A percentile compares a stretch with the other conserved stretches of the same genome.
These are phyloP conservation scores for Tyria jacobaeae DNA, from an alignment of 2,888 invertebrate species.

Conservation along the genomic window DNA sequence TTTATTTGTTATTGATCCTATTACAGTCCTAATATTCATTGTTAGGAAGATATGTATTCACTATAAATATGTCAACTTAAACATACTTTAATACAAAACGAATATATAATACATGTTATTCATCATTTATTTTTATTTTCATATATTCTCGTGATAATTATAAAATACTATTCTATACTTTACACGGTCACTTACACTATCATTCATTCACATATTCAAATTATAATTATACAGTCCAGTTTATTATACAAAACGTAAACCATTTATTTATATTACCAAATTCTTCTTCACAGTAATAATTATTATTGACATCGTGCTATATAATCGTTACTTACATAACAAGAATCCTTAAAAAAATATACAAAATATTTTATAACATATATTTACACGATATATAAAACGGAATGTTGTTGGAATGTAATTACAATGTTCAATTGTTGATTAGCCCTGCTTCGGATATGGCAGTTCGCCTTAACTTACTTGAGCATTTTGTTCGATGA, in stretches of 20 bases:
- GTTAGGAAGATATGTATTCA: conserved; percentile 58
- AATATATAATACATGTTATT: conserved; percentile 63
- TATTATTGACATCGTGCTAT: conserved; percentile 24
- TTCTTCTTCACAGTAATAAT: conserved; percentile 59
- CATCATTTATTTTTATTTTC: conserved; percentile 37
- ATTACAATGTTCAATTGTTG: conserved; percentile 49
- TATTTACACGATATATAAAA: conserved; percentile 71
- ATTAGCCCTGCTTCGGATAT: conserved; percentile 69
- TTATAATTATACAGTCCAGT: conserved; percentile 74
- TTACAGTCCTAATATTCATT: conserved; percentile 35
- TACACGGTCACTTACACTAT: conserved; percentile 52
- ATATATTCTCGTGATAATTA: conserved; percentile 47
- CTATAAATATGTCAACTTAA: conserved; percentile 62
- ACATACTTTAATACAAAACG: conserved; percentile 67
- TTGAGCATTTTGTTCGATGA: conserved; percentile 83
- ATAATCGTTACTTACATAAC: conserved; percentile 62
- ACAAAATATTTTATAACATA: conserved; percentile 66
- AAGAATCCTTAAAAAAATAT: conserved; percentile 63
- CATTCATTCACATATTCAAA: conserved; percentile 55
- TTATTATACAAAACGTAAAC: conserved; percentile 79
- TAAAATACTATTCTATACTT: conserved; percentile 63
- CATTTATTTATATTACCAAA: conserved; percentile 64
- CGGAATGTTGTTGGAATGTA: conserved; percentile 66
- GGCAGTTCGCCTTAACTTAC: conserved; percentile 81
- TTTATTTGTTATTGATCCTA: conserved; percentile 40